Conservation (phyloP, 2,797 vertebrate genomes). For the Denticeps clupeoides region DNA sequence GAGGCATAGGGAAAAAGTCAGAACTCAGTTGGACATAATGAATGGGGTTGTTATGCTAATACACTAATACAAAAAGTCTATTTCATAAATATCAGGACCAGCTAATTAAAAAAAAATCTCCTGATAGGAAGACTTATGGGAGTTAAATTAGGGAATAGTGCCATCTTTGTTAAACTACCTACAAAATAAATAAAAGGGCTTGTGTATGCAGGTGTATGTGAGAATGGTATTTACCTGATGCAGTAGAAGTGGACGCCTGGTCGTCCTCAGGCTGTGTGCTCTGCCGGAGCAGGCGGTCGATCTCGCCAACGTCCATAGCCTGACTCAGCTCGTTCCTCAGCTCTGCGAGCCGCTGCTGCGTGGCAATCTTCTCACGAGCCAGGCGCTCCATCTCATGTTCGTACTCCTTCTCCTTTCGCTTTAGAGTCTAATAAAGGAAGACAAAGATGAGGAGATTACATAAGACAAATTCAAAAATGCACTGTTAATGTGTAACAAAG, state of each 20-base stretch:
- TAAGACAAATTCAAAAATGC: too few species aligned
- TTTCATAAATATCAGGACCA: too few species aligned
- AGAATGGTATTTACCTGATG: constrained; percentile 67
- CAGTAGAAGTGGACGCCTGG: constrained; percentile 95
- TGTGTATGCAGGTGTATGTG: too few species aligned
- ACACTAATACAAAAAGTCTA: too few species aligned
- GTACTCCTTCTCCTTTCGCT: constrained; percentile 96
- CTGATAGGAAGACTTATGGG: too few species aligned
- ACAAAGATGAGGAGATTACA: too few species aligned
- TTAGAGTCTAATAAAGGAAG: constrained; percentile 74
- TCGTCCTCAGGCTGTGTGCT: constrained; percentile 92
- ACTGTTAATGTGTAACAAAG: too few species aligned
- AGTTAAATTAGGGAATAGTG: too few species aligned
- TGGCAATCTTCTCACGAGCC: constrained; percentile 90
- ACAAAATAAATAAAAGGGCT: too few species aligned
- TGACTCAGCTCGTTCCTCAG: constrained; percentile 89
- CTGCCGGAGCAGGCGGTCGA: constrained; percentile 85
- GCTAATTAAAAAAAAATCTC: too few species aligned
- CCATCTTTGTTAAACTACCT: too few species aligned
- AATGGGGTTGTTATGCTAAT: background rate
- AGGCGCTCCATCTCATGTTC: constrained; percentile 97
- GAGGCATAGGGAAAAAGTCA: background rate
- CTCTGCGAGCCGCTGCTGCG: constrained; percentile 84
- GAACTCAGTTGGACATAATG: background rate
- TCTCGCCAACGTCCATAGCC: constrained; percentile 85